These are phyloP conservation scores for Edolisoma coerulescens DNA, from an alignment of 2,113 vertebrate species.

Conservation along the genomic window DNA sequence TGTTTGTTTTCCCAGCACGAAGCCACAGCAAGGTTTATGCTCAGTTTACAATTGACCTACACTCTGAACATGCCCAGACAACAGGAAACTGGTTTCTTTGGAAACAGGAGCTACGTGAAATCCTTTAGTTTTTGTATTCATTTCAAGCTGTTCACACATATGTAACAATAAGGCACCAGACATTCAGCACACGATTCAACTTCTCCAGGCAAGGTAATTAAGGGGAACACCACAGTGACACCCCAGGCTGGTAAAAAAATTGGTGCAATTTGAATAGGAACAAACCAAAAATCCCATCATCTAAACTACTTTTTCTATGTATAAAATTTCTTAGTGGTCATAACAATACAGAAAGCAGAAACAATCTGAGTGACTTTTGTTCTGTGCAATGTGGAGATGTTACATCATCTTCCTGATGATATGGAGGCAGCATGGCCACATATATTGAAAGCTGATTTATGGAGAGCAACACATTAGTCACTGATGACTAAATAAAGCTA, in stretches of 20 bases:
- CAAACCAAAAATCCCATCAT: neutral
- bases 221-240: neutral
- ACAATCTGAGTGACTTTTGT: neutral
- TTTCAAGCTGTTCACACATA: conserved; percentile 69
- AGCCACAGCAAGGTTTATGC: conserved; percentile 53
- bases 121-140: conserved; percentile 44
- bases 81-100: conserved; percentile 74
- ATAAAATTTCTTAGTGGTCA: neutral
- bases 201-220: conserved; percentile 53
- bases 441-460: neutral
- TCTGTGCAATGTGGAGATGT: neutral
- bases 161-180: conserved; percentile 54
- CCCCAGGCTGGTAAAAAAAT: neutral
- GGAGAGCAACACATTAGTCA: neutral
- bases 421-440: neutral
- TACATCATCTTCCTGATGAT: neutral
- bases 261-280: neutral
- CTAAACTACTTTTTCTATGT: neutral
- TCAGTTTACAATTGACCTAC: conserved; percentile 51
- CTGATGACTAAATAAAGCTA: neutral
- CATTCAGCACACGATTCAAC: conserved; percentile 50
- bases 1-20: conserved; percentile 49
- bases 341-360: neutral
- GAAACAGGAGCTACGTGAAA: conserved; percentile 72
- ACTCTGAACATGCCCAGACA: conserved; percentile 71